Evolutionary conservation across 92 coral and sea anemone species (phyloP).

Genomic region (Porites rus): DNA sequence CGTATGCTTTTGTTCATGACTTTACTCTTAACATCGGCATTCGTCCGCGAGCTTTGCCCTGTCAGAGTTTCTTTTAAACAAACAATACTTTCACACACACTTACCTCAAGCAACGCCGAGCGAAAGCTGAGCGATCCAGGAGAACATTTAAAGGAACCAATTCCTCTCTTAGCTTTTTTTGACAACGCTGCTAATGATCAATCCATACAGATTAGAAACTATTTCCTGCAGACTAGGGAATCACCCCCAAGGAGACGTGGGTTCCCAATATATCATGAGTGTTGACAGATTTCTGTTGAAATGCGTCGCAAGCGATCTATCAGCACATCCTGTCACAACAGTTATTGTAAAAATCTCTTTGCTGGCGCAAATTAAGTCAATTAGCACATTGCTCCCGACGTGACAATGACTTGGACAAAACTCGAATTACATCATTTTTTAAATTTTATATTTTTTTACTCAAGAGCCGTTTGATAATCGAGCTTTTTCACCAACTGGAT

Average conservation of each 20-base stretch:
- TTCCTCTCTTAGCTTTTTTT: no score
- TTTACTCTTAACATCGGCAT: not conserved
- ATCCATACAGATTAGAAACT: not conserved
- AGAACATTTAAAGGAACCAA: no score
- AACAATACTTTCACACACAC: not conserved
- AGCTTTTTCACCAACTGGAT: no score
- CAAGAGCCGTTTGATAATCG: no score
- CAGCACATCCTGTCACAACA: constrained; percentile 35
- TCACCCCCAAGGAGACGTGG: constrained; percentile 5
- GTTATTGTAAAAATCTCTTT: constrained; percentile 29
- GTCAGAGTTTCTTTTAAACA: not conserved
- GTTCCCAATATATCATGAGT: not conserved
- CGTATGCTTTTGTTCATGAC: not conserved
- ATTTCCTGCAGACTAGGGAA: constrained; percentile 14
- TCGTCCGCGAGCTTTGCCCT: not conserved
- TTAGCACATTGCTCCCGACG: constrained; percentile 22
- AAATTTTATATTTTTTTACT: no score
- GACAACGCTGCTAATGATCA: no score
- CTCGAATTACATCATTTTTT: no score
- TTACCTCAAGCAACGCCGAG: constrained; percentile 1
- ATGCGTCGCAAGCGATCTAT: constrained; percentile 9
- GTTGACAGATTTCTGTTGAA: constrained; percentile 42
- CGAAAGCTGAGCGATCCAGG: not conserved
- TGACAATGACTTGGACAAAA: not conserved
- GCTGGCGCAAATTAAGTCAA: constrained; percentile 38